A percentile compares a stretch with the other conserved stretches of the same genome.
Conservation (phyloP, 2,113 vertebrate genomes). For the Alces alces region DNA sequence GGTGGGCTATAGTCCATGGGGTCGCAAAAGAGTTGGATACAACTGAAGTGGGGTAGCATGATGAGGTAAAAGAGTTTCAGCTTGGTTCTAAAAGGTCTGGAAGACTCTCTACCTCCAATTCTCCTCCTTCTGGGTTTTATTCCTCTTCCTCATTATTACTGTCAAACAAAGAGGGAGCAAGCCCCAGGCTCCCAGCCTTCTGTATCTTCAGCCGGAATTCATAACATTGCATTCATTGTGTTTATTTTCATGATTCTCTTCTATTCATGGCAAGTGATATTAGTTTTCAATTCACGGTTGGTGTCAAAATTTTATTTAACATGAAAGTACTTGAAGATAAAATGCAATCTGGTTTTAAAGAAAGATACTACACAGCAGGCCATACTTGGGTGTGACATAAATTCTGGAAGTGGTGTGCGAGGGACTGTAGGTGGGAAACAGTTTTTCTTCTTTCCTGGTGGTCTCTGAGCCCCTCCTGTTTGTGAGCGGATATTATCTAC, state of each 20-base stretch:
- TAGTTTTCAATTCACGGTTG: background rate
- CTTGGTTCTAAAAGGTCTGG: background rate
- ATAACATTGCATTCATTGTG: background rate
- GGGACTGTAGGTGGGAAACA: background rate
- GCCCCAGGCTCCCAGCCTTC: background rate
- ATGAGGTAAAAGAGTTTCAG: background rate
- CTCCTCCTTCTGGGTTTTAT: background rate
- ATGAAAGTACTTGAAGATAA: background rate
- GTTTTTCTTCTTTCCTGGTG: background rate
- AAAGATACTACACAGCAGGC: background rate
- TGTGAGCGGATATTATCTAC: background rate
- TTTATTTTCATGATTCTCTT: background rate
- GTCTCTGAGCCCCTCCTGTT: background rate
- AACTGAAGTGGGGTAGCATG: background rate
- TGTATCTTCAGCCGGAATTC: background rate
- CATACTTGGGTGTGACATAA: background rate
- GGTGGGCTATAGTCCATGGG: background rate
- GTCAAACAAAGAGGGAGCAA: background rate
- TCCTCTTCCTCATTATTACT: background rate
- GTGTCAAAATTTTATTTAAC: background rate
- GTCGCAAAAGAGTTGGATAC: background rate
- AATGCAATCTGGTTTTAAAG: background rate
- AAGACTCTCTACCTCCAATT: background rate
- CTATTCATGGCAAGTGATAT: background rate
- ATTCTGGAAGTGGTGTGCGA: background rate